These are phyloP conservation scores for Arvicanthis niloticus DNA, from an alignment of 2,113 vertebrate genomes.

Conservation along the genomic window DNA sequence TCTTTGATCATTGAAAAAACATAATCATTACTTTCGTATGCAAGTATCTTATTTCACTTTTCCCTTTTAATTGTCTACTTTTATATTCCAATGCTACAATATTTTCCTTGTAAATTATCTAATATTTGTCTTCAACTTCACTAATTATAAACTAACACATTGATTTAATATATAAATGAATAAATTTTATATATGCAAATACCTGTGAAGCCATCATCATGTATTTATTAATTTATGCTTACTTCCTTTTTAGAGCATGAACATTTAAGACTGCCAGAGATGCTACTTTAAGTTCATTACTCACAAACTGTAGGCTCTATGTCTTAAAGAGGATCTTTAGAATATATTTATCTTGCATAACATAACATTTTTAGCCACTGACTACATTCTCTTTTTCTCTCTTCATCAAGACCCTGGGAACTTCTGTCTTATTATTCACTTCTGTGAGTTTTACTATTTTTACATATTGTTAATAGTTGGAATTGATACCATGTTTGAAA, in stretches of 20 bases:
- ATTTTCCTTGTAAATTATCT: background rate
- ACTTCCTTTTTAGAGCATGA: background rate
- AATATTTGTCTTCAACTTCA: background rate
- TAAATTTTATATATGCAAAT: background rate
- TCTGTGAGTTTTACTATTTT: background rate
- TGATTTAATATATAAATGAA: background rate
- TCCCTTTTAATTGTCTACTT: background rate
- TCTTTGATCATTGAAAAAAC: constrained; percentile 14
- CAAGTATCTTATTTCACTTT: background rate
- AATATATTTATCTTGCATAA: background rate
- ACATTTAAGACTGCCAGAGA: background rate
- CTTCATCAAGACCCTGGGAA: background rate
- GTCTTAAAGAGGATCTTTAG: background rate
- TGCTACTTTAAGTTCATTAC: background rate
- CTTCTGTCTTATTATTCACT: background rate
- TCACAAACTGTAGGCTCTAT: background rate
- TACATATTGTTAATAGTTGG: no score
- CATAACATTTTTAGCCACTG: background rate
- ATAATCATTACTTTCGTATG: background rate
- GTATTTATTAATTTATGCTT: background rate
- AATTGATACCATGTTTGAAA: background rate
- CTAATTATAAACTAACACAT: background rate
- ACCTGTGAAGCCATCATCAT: background rate
- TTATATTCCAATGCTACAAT: background rate
- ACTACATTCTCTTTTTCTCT: background rate